Percentiles rank a stretch among this genome's conserved stretches.
Evolutionary conservation across 2,113 vertebrate genomes (phyloP).

Genomic region (Solea solea): DNA sequence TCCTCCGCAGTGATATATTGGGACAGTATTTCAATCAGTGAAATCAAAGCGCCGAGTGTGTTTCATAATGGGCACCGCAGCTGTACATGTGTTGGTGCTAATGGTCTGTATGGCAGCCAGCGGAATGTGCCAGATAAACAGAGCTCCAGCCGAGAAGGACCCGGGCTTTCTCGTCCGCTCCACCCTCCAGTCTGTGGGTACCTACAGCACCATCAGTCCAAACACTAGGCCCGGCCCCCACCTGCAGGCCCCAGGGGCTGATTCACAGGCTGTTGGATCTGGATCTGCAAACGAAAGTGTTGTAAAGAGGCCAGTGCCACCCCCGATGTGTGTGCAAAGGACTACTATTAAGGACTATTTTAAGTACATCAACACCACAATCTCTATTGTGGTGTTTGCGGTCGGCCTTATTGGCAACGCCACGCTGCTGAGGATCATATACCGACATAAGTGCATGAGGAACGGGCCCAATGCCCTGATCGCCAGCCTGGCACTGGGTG

Average conservation of each 20-base stretch:
- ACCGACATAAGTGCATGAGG: conserved; percentile 99
- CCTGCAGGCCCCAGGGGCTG: not conserved
- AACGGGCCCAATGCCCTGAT: conserved; percentile 98
- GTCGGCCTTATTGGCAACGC: conserved; percentile 96
- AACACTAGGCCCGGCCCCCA: not conserved
- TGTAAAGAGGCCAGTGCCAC: not conserved
- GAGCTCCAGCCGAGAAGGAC: conserved; percentile 41
- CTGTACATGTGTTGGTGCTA: conserved; percentile 70
- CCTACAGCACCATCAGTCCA: conserved; percentile 59
- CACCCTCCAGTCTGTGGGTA: conserved; percentile 46
- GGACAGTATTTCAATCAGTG: conserved; percentile 59
- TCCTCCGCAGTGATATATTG: conserved; percentile 46
- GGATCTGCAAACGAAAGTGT: conserved; percentile 28
- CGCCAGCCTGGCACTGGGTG: conserved; percentile 94
- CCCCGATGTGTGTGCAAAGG: conserved; percentile 66
- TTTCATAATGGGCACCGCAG: conserved; percentile 69
- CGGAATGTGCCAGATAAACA: conserved; percentile 79
- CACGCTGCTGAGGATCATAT: conserved; percentile 97
- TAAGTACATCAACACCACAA: conserved; percentile 93
- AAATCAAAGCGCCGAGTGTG: conserved; percentile 56
- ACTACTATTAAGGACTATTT: conserved; percentile 85
- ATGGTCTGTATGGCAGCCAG: conserved; percentile 71
- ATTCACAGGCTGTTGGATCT: conserved; percentile 4
- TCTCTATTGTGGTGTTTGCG: conserved; percentile 92
- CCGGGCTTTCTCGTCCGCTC: conserved; percentile 33